Base-by-base conservation (phyloP, 2,888 invertebrate genomes). In the Pseudanteris insignis region DNA sequence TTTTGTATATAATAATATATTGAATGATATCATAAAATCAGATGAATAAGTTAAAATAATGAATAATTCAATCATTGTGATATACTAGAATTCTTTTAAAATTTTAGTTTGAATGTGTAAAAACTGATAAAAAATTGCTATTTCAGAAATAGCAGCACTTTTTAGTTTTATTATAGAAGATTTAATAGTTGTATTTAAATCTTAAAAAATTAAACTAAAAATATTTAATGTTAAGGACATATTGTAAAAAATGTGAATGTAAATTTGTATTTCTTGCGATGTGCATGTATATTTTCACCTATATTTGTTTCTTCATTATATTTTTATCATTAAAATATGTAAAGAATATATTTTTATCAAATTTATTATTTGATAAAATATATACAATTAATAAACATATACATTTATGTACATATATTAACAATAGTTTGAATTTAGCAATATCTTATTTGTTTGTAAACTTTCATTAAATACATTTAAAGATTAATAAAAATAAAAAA, bases 341-440 rank as follows among this genome's bases (percentile, higher is more conserved):
- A 71, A 59, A 73, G 66, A 74, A 66, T 67, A 71, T 74, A 76
- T 76, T 74, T 75, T 72, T 67, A 71, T 70, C 68, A 69, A 72
- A 43, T 63, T 36, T 36, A 36, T 36, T 44, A 44, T 32, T 44
- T 33, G 33, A 33, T 44, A 18, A 46, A 33, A 13, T 26, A 11
- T 46, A 36, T 36, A 28, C 28, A 28, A 18, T 18, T 46, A 46
- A 28, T 14, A 28, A n/a, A 46, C 18, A 46, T 24, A 18, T 13
- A 26, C 8, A 44, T 33, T 25, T 18, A 40, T 18, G 4, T 33
- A 7, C 2, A 14, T 33, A 12, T 1, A 14, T n/a, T n/a, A n/a
- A 14, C 3, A 2, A 7, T 15, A 1, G 15, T 1, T 2, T 4
- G 9, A 14, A 33, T 33, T 33, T 2, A 14, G 8, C 3, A 32